A percentile compares a stretch with the other conserved stretches of the same genome.
Conservation (phyloP, 1,140 invertebrate species). For the Drosophila tropicalis region DNA sequence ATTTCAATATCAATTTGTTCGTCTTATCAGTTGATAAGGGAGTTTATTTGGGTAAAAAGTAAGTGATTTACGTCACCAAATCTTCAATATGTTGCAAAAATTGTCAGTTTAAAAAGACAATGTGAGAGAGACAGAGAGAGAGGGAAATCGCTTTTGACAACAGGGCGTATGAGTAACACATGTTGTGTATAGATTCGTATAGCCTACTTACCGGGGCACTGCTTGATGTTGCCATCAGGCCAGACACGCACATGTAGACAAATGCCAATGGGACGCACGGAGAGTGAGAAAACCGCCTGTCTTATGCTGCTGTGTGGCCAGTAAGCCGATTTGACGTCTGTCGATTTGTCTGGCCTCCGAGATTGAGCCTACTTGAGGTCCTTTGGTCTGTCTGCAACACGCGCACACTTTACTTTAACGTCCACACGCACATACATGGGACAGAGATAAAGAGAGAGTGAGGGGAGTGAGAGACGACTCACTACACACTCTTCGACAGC, state of each 20-base stretch:
- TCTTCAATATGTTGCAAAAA: not conserved
- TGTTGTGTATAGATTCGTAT: not conserved
- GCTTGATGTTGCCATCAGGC: conserved; percentile 9
- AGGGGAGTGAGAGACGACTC: not conserved
- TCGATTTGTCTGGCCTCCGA: conserved; percentile 39
- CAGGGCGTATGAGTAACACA: conserved; percentile 32
- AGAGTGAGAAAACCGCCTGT: not conserved
- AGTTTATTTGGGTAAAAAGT: conserved; percentile 58
- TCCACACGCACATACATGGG: conserved; percentile 4
- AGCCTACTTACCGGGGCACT: conserved; percentile 25
- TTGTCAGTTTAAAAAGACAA: not conserved
- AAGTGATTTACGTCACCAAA: conserved; percentile 33
- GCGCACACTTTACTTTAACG: conserved; percentile 32
- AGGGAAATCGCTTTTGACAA: conserved; percentile 2
- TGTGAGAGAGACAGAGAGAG: no score
- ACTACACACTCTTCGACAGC: conserved; percentile 29
- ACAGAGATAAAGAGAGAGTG: conserved; percentile 5
- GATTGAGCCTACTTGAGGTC: conserved; percentile 41
- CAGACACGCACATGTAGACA: conserved; percentile 22
- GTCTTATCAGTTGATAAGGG: conserved; percentile 46
- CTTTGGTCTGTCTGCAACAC: conserved; percentile 27
- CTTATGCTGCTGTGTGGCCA: conserved; percentile 26
- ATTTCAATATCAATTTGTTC: conserved; percentile 30
- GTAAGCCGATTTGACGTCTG: conserved; percentile 55
- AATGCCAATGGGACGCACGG: not conserved